Evolutionary conservation across 2,797 vertebrate species (phyloP).

Genomic region (Siniperca undulata): DNA sequence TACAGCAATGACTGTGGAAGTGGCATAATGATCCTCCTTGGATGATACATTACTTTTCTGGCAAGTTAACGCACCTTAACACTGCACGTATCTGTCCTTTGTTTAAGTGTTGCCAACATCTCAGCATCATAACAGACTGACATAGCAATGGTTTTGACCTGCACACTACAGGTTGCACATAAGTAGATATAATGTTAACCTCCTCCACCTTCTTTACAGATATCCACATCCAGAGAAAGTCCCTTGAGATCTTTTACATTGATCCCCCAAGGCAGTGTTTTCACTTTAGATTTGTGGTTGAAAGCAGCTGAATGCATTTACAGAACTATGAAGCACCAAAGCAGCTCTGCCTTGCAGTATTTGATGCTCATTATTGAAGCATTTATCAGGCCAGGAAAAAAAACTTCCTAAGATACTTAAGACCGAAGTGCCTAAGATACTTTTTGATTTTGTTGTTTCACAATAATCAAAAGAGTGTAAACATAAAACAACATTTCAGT

Average conservation of each 20-base stretch:
- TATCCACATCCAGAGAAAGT: conserved; percentile 35
- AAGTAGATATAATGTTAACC: conserved; percentile 57
- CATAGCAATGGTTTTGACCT: conserved; percentile 55
- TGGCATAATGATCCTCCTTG: conserved; percentile 61
- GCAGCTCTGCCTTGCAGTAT: conserved; percentile 17
- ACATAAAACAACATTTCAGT: neutral
- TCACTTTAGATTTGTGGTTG: conserved; percentile 55
- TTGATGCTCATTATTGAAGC: conserved; percentile 31
- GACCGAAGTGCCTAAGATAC: neutral
- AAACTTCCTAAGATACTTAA: too few species aligned
- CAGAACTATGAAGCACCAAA: conserved; percentile 28
- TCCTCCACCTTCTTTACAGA: conserved; percentile 43
- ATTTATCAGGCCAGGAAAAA: conserved; percentile 4
- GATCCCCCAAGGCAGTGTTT: conserved; percentile 50
- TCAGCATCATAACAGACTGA: conserved; percentile 35
- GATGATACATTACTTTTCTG: conserved; percentile 70
- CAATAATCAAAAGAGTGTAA: neutral
- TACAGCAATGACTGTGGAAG: conserved; percentile 57
- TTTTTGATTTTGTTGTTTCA: neutral
- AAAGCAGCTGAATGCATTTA: conserved; percentile 42
- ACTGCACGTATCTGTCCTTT: conserved; percentile 40
- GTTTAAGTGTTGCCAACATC: conserved; percentile 43
- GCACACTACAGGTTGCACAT: conserved; percentile 34
- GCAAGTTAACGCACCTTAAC: conserved; percentile 64
- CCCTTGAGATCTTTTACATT: conserved; percentile 47